Evolutionary conservation across 2,888 invertebrate species (phyloP), one percentile per base, ranked within the genome.

Genomic region (Phorcus lineatus): DNA sequence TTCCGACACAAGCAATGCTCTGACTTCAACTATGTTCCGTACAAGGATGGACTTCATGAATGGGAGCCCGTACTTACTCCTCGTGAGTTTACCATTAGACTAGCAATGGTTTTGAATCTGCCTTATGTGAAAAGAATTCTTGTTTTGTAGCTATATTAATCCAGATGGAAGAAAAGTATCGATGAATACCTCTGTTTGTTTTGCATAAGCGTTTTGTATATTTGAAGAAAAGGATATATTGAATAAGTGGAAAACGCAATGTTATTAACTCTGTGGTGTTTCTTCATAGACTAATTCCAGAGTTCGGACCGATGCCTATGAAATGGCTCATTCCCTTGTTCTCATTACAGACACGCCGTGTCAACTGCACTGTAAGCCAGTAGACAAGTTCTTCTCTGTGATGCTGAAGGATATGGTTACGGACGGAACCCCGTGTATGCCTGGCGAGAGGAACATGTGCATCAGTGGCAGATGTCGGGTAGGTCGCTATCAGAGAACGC

Each of bases 391-490:
- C 31, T 95, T 95, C 87, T 96, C 96, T 77, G 96, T 96, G 67
- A 95, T 96, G 91, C 94, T 96, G 91, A 95, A 95, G 57, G 96
- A 96, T 66, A 95, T 95, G 78, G 97, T 96, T 0, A 94, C 95
- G 0, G 97, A 98, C 92, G 97, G 97, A 0, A 97, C 97, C 0
- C 96, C 97, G 0, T 98, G 97, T 91, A 96, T 95, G 79, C 94
- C 96, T 54, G 97, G 97, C 28, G 95, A 96, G 0, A 95, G 96
- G 81, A 95, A 97, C 91, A 96, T 97, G 95, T 98, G 97, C 92
- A 96, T 98, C 87, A 94, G 95, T 86, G 96, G 96, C 83, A 94
- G 95, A 86, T 96, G 96, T 91, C 94, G 95, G 94, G 96, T 96
- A 94, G 94, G 94, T 92, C 19, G 0, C 19, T 2, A 19, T 4